These are phyloP conservation scores for Melanchra persicariae DNA, from an alignment of 2,888 invertebrate species.

Conservation along the genomic window DNA sequence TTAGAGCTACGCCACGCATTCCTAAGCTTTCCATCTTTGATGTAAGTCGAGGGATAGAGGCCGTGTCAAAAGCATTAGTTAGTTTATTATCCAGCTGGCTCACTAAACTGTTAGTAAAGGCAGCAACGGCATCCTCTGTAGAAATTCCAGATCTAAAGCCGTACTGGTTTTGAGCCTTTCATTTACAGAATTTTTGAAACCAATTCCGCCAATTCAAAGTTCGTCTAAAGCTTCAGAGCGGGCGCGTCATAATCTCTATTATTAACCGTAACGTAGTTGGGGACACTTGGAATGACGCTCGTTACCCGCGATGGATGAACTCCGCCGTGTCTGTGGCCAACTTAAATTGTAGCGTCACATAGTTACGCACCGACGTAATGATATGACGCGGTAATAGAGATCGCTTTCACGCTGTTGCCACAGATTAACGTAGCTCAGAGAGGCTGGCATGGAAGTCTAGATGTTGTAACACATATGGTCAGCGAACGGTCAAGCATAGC, in stretches of 20 bases:
- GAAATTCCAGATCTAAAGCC: too few species aligned
- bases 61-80: too few species aligned
- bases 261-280: slow-evolving; percentile 64
- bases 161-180: too few species aligned
- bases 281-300: slow-evolving; percentile 57
- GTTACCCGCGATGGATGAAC: slow-evolving; percentile 61
- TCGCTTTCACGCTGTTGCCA: slow-evolving; percentile 22
- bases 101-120: too few species aligned
- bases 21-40: too few species aligned
- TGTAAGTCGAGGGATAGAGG: too few species aligned
- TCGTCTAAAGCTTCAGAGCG: slow-evolving; percentile 18
- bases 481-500: neutral
- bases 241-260: slow-evolving; percentile 58
- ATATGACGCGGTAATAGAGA: slow-evolving; percentile 40
- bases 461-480: neutral
- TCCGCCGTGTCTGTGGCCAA: slow-evolving; percentile 33
- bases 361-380: slow-evolving; percentile 36
- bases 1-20: too few species aligned
- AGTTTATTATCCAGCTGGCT: too few species aligned
- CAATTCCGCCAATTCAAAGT: slow-evolving; percentile 40
- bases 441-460: neutral
- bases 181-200: too few species aligned
- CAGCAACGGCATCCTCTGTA: too few species aligned
- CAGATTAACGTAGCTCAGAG: neutral
- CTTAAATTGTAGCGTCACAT: slow-evolving; percentile 47